Evolutionary conservation across 2,797 vertebrate genomes (phyloP).

Genomic region (Manis pentadactyla): DNA sequence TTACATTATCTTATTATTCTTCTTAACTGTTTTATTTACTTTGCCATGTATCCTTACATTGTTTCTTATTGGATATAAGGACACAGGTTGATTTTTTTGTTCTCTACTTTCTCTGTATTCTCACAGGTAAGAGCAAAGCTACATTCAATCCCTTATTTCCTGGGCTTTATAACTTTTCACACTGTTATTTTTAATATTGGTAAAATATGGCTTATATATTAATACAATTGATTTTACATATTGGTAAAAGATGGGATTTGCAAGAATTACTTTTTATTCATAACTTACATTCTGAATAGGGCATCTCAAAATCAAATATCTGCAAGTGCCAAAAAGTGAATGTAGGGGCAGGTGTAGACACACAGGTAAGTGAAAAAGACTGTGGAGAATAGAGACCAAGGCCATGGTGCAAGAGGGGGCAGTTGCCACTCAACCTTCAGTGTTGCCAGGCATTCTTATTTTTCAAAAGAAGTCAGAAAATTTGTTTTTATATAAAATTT

Average conservation of each 20-base stretch:
- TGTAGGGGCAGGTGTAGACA: not conserved
- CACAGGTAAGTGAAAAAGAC: not conserved
- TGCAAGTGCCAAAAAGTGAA: not conserved
- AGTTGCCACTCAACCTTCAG: not conserved
- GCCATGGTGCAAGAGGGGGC: not conserved
- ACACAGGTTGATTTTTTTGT: not conserved
- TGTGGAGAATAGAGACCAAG: rapidly evolving
- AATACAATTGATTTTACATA: not conserved
- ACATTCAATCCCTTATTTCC: not conserved
- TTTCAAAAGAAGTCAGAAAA: not conserved
- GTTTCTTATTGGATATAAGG: not conserved
- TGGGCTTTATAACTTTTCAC: not conserved
- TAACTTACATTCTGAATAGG: not conserved
- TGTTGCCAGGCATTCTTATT: not conserved
- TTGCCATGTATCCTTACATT: not conserved
- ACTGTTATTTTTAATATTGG: not conserved
- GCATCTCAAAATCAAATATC: not conserved
- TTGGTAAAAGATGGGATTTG: not conserved
- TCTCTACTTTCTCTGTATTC: not conserved
- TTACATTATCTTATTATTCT: not conserved
- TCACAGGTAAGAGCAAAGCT: not conserved
- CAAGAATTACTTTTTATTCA: not conserved
- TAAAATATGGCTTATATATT: not conserved
- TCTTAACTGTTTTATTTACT: conserved; percentile 48
- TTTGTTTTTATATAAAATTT: not conserved